phyloP scores from a whole-genome alignment of 1,140 invertebrate genomes.

The Cherax quadricarinatus region DNA sequence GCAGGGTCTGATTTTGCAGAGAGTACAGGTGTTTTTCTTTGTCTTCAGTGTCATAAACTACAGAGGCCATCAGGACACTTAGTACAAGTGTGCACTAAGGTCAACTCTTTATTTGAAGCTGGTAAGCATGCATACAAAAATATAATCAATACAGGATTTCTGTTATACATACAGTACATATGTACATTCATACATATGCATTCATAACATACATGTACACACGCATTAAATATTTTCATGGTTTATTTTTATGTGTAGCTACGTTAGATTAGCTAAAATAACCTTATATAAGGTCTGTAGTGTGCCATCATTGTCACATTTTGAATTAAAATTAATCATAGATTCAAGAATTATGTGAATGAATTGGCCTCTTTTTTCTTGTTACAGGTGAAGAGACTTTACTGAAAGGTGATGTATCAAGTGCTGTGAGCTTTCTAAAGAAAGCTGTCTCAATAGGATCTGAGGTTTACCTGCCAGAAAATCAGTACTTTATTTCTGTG shows the following conservation, averaged over 20 bases:
- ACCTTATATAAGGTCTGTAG: no score
- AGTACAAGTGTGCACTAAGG: not conserved
- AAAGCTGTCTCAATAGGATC: constrained; percentile 25
- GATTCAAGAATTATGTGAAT: not conserved
- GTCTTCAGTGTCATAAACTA: constrained; percentile 21
- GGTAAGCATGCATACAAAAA: not conserved
- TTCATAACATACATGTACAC: no score
- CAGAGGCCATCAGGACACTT: constrained; percentile 4
- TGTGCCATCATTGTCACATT: not conserved
- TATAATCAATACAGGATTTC: no score
- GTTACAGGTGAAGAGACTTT: constrained; percentile 46
- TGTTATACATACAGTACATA: no score
- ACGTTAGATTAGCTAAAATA: no score
- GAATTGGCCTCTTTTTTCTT: not conserved
- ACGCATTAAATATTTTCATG: no score
- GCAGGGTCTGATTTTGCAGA: not conserved
- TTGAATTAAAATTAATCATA: not conserved
- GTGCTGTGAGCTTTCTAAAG: constrained; percentile 32
- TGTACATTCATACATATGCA: no score
- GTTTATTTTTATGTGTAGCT: no score
- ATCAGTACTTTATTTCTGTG: constrained; percentile 35
- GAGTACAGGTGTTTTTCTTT: not conserved
- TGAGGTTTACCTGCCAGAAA: constrained; percentile 46
- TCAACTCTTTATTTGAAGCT: constrained; percentile 19
- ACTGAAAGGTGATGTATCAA: constrained; percentile 11